Conservation (phyloP, 2,113 vertebrate species). For the Cyprinodon variegatus region DNA sequence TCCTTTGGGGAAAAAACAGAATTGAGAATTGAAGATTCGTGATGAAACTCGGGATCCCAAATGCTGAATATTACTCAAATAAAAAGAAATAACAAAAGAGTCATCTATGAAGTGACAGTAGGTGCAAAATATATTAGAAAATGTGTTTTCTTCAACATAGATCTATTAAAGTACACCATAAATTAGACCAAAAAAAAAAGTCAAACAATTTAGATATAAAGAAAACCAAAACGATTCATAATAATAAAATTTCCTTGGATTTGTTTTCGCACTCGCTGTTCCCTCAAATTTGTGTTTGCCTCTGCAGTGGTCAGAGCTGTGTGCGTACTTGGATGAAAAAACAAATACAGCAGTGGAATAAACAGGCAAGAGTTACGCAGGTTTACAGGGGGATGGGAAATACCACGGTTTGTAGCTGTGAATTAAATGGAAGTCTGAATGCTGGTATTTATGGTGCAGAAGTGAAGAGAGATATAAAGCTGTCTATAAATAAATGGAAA, state of each 20-base stretch:
- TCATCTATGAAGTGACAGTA: neutral
- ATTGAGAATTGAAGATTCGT: slow-evolving; percentile 55
- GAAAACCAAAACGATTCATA: neutral
- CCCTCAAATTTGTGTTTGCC: slow-evolving; percentile 26
- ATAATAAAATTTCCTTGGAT: neutral
- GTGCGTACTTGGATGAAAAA: slow-evolving; percentile 21
- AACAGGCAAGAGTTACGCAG: slow-evolving; percentile 49
- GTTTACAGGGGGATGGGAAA: slow-evolving; percentile 67
- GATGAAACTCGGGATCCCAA: slow-evolving; percentile 33
- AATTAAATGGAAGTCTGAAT: slow-evolving; percentile 65
- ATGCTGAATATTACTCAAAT: slow-evolving; percentile 24
- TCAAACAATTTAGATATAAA: neutral
- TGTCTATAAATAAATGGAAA: neutral
- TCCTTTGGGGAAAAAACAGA: slow-evolving; percentile 74
- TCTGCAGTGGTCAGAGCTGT: slow-evolving; percentile 21
- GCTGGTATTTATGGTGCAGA: slow-evolving; percentile 43
- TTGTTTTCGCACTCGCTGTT: neutral
- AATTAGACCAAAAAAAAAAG: neutral
- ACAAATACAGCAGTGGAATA: slow-evolving; percentile 48
- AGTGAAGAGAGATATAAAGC: slow-evolving; percentile 7
- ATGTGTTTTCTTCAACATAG: neutral
- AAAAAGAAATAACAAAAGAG: neutral
- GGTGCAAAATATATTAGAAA: neutral
- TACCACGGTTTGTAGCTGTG: slow-evolving; percentile 45
- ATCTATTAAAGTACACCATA: neutral